Conservation (phyloP, 2,797 vertebrate genomes). For the Cuculus canorus region DNA sequence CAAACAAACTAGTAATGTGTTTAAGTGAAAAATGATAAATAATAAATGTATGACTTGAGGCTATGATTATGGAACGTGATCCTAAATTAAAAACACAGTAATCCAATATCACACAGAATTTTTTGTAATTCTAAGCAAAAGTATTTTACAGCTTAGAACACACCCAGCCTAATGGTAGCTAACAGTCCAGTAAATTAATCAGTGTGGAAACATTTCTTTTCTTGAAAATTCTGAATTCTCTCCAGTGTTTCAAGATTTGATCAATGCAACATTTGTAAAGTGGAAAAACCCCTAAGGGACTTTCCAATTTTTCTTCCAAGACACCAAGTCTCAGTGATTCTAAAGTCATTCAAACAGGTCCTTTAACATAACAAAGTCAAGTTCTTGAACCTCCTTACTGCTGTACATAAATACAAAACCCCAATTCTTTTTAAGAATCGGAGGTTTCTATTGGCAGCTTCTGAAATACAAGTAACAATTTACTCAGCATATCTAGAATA, state of each 20-base stretch:
- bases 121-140: neutral
- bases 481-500: neutral
- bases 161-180: neutral
- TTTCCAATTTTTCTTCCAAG: neutral
- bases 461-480: neutral
- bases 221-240: neutral
- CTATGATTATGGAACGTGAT: neutral
- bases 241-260: neutral
- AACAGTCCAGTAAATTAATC: neutral
- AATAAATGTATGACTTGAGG: neutral
- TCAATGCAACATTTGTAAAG: neutral
- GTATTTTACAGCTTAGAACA: neutral
- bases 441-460: neutral
- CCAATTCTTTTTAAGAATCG: neutral
- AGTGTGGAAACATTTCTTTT: neutral
- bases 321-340: neutral
- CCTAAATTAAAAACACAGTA: neutral
- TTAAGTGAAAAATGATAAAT: neutral
- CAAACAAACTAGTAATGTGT: neutral
- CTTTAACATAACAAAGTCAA: neutral
- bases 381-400: neutral
- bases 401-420: neutral
- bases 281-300: neutral
- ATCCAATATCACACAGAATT: neutral
- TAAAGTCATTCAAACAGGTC: neutral